These are phyloP conservation scores for Temnothorax ravouxi DNA, from an alignment of 2,888 invertebrate species.

Conservation along the genomic window DNA sequence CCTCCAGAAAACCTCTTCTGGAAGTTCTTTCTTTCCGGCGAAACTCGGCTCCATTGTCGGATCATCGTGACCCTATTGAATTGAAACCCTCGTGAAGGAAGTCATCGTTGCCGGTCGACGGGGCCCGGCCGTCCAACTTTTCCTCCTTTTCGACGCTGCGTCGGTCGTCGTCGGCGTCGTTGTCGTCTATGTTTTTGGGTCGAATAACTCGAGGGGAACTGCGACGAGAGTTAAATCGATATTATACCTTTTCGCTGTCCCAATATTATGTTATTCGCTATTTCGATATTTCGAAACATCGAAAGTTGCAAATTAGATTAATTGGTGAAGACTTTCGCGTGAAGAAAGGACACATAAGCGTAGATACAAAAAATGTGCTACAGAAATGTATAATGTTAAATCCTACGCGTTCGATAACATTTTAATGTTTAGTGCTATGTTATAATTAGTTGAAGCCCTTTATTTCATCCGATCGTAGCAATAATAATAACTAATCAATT, in stretches of 20 bases:
- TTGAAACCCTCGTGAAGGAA: slow-evolving; percentile 74
- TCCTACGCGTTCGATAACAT: background rate
- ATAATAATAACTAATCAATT: background rate
- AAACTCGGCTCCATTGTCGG: slow-evolving; percentile 77
- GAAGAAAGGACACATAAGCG: slow-evolving; percentile 47
- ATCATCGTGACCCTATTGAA: slow-evolving; percentile 80
- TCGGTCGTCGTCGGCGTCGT: slow-evolving; percentile 41
- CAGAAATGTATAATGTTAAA: background rate
- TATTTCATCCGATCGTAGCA: background rate
- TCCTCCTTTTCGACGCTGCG: slow-evolving; percentile 35
- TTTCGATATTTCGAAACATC: slow-evolving; percentile 21
- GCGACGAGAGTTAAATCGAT: slow-evolving; percentile 66
- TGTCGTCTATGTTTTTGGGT: slow-evolving; percentile 27
- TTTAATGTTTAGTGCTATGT: background rate
- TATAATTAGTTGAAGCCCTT: background rate
- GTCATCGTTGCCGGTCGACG: slow-evolving; percentile 73
- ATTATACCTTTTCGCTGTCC: slow-evolving; percentile 45
- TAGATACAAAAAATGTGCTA: background rate
- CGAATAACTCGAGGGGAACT: slow-evolving; percentile 34
- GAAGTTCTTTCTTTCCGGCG: slow-evolving; percentile 71
- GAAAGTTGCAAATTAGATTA: slow-evolving; percentile 39
- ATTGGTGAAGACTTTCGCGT: slow-evolving; percentile 62
- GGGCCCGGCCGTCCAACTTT: slow-evolving; percentile 45
- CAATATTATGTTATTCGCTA: background rate
- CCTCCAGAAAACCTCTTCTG: slow-evolving; percentile 70